Conservation (phyloP, 30 jellyfish, hydroid and myxozoan genomes). For the Aurelia aurita region DNA sequence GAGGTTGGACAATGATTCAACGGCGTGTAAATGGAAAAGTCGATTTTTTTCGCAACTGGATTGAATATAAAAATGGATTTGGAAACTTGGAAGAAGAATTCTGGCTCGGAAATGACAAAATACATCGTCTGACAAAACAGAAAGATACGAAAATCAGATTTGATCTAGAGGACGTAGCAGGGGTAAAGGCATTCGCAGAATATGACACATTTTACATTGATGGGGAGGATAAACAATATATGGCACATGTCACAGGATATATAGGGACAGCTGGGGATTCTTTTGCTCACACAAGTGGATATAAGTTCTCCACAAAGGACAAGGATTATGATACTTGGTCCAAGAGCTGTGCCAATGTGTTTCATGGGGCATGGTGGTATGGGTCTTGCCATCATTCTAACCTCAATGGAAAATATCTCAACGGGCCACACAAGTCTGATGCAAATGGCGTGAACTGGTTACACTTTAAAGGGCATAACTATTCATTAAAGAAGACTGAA, state of each 20-base stretch:
- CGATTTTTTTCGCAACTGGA: constrained; percentile 41
- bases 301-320: constrained; percentile 21
- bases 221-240: constrained; percentile 4
- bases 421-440: constrained; percentile 12
- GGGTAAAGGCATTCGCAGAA: constrained; percentile 42
- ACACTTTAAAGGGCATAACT: constrained; percentile 1
- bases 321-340: constrained; percentile 20
- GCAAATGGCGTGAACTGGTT: constrained; percentile 21
- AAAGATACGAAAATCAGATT: constrained; percentile 32
- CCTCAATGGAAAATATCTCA: constrained; percentile 41
- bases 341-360: constrained; percentile 1
- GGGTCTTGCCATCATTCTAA: constrained; percentile 8
- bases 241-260: constrained; percentile 1
- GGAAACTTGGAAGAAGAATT: constrained; percentile 27
- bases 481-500: constrained; percentile 34
- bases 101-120: constrained; percentile 54
- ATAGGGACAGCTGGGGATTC: constrained; percentile 56
- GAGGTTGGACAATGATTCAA: constrained; percentile 57
- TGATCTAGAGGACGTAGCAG: constrained; percentile 37
- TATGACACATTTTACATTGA: constrained; percentile 27
- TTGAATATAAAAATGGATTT: constrained; percentile 33
- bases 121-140: constrained; percentile 10
- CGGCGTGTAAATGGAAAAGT: constrained; percentile 37
- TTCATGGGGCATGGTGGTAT: constrained; percentile 58
- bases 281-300: neutral